A percentile compares a stretch with the other conserved stretches of the same genome.
Conservation (phyloP, 2,113 vertebrate genomes). For the Gambusia holbrooki region DNA sequence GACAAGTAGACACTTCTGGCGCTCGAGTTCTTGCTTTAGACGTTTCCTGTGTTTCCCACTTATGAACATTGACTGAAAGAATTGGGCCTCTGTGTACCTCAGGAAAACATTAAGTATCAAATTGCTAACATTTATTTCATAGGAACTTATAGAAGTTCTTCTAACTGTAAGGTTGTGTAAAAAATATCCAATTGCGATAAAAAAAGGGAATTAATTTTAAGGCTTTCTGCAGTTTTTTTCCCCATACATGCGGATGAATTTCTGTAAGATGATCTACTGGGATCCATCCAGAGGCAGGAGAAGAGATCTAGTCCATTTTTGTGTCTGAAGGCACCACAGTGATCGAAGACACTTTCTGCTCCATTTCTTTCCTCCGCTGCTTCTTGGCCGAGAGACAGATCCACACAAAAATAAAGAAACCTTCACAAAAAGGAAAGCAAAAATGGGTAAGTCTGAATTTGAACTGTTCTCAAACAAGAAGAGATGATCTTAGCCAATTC, state of each 20-base stretch:
- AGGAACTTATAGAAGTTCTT: no score
- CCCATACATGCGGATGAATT: background rate
- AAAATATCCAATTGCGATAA: background rate
- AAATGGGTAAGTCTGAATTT: background rate
- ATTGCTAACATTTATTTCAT: background rate
- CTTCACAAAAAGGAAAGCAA: background rate
- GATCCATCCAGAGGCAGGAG: background rate
- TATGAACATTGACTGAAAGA: background rate
- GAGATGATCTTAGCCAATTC: no score
- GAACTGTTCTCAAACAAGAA: background rate
- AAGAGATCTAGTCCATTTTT: background rate
- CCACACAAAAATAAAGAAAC: constrained; percentile 17
- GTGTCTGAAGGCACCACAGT: background rate
- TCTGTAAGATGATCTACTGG: background rate
- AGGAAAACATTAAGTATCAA: background rate
- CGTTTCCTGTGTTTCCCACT: background rate
- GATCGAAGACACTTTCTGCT: constrained; percentile 8
- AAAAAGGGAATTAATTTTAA: background rate
- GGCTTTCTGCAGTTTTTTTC: background rate
- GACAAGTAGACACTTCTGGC: background rate
- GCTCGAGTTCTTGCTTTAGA: background rate
- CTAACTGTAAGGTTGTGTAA: background rate
- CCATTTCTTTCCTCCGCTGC: background rate
- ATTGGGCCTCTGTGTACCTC: background rate
- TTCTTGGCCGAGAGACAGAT: constrained; percentile 6